Percentiles rank a stretch among this genome's conserved stretches.
These are phyloP conservation scores for Leptonema lineaticorne DNA, from an alignment of 1,140 invertebrate species.

Conservation along the genomic window DNA sequence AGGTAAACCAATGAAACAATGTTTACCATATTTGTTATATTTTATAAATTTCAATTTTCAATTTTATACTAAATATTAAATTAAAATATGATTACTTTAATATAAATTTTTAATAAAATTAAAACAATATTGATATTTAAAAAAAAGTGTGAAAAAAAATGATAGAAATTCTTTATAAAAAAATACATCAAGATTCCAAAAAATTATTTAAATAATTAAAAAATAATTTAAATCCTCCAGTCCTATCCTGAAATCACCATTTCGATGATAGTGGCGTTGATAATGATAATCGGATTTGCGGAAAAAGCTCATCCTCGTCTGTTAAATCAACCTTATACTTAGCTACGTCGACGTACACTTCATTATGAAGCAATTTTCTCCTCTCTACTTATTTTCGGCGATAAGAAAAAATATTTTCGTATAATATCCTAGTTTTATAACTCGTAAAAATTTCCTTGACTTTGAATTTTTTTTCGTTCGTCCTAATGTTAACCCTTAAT, in stretches of 20 bases:
- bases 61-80: no score
- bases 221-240: constrained; percentile 5
- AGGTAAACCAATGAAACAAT: no score
- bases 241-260: not conserved
- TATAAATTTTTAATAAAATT: no score
- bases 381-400: constrained; percentile 1
- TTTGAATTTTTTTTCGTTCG: not conserved
- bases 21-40: no score
- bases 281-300: constrained; percentile 26
- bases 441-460: not conserved
- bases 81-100: no score
- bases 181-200: no score
- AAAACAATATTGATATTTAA: no score
- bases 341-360: not conserved
- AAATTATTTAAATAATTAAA: no score
- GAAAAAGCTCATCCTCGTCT: constrained; percentile 26
- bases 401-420: not conserved
- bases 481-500: no score
- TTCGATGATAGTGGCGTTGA: constrained; percentile 7
- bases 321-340: constrained; percentile 20
- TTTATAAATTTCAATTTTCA: no score
- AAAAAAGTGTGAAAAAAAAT: no score
- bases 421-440: not conserved
- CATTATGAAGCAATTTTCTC: constrained; percentile 14
- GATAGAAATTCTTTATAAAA: no score